Evolutionary conservation across 2,113 vertebrate species (phyloP).

Genomic region (Podilymbus podiceps): DNA sequence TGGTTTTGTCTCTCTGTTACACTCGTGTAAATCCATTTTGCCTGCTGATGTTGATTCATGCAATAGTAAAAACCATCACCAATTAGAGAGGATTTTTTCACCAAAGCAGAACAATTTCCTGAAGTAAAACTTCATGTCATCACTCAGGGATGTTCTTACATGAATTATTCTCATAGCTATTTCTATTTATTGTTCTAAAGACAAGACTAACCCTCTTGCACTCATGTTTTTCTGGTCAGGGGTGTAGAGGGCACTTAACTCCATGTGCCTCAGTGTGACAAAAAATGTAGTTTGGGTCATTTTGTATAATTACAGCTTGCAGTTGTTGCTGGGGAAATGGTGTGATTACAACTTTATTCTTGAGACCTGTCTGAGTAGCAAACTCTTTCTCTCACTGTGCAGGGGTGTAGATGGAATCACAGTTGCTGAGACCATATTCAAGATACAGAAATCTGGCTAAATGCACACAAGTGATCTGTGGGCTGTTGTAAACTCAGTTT

Average conservation of each 20-base stretch:
- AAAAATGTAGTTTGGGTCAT: slow-evolving; percentile 38
- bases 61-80: neutral
- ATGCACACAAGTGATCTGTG: neutral
- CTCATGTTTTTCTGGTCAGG: neutral
- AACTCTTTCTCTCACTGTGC: neutral
- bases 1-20: neutral
- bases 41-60: neutral
- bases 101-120: neutral
- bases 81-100: neutral
- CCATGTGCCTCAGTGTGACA: neutral
- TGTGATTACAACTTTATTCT: slow-evolving; percentile 27
- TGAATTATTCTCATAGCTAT: neutral
- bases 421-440: neutral
- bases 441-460: neutral
- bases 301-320: slow-evolving; percentile 29
- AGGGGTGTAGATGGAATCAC: neutral
- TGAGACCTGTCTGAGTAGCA: slow-evolving; percentile 1
- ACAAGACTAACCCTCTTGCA: neutral
- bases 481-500: neutral
- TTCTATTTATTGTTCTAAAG: slow-evolving; percentile 16
- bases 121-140: neutral
- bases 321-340: neutral
- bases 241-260: neutral
- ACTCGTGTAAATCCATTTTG: neutral
- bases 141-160: neutral